These are phyloP conservation scores for Drosophila neotestacea DNA, from an alignment of 2,888 invertebrate genomes.

Conservation along the genomic window DNA sequence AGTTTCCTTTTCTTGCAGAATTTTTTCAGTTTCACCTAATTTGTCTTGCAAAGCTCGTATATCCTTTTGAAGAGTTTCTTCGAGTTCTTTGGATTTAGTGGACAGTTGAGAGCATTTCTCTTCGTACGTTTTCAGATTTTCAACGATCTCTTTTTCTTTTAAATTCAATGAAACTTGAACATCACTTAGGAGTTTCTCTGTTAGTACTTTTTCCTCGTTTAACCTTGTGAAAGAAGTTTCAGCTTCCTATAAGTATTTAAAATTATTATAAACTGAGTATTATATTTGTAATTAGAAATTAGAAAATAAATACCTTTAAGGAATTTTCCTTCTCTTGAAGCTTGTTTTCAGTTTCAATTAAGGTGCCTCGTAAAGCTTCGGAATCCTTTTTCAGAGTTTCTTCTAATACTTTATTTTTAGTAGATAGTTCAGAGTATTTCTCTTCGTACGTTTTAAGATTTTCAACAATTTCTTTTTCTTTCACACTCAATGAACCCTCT, in stretches of 20 bases:
- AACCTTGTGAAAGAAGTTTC: slow-evolving; percentile 6
- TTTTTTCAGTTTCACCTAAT: slow-evolving; percentile 2
- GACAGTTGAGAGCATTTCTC: slow-evolving; percentile 23
- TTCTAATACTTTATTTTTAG: slow-evolving; percentile 42
- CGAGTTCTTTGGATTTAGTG: neutral
- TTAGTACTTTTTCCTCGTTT: slow-evolving; percentile 2
- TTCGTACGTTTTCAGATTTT: slow-evolving; percentile 26
- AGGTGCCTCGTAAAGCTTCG: slow-evolving; percentile 11
- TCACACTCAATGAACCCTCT: slow-evolving; percentile 37
- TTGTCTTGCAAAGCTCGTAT: neutral
- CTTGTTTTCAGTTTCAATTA: slow-evolving; percentile 35
- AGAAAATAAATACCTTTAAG: slow-evolving; percentile 39
- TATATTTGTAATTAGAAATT: too few species aligned
- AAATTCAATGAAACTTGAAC: neutral
- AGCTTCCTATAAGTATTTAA: slow-evolving; percentile 1
- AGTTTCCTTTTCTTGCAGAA: slow-evolving; percentile 10
- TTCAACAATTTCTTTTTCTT: slow-evolving; percentile 36
- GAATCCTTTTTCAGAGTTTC: slow-evolving; percentile 35
- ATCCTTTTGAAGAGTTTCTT: slow-evolving; percentile 11
- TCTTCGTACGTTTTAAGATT: slow-evolving; percentile 40
- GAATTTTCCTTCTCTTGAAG: slow-evolving; percentile 47
- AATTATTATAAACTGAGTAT: neutral
- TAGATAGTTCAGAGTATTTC: slow-evolving; percentile 40
- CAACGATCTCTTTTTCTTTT: slow-evolving; percentile 28
- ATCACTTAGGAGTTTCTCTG: slow-evolving; percentile 10